Percentiles rank a stretch among this genome's conserved stretches.
Conservation (phyloP, 1,140 invertebrate species). For the Apis mellifera region Amel_HAv3.1 CM009938.2:4677001-4677500, state of each 20-base stretch:
- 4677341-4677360: slow-evolving; percentile 28
- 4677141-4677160: too few relatives aligned
- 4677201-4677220: too few relatives aligned
- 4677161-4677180: too few relatives aligned
- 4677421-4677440: neutral
- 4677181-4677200: too few relatives aligned
- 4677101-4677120: neutral
- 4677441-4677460: neutral
- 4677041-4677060: neutral
- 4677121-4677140: neutral
- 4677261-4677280: too few relatives aligned
- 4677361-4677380: slow-evolving; percentile 8
- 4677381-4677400: neutral
- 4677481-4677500: too few relatives aligned
- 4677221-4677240: too few relatives aligned
- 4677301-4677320: too few relatives aligned
- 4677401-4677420: neutral
- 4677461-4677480: neutral
- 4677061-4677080: neutral
- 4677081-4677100: too few relatives aligned
- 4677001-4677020: slow-evolving; percentile 3
- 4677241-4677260: too few relatives aligned
- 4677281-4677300: too few relatives aligned
- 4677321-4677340: too few relatives aligned
- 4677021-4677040: neutral